Base-by-base conservation (phyloP, 2,797 vertebrate species). In the Sylvia borin region DNA sequence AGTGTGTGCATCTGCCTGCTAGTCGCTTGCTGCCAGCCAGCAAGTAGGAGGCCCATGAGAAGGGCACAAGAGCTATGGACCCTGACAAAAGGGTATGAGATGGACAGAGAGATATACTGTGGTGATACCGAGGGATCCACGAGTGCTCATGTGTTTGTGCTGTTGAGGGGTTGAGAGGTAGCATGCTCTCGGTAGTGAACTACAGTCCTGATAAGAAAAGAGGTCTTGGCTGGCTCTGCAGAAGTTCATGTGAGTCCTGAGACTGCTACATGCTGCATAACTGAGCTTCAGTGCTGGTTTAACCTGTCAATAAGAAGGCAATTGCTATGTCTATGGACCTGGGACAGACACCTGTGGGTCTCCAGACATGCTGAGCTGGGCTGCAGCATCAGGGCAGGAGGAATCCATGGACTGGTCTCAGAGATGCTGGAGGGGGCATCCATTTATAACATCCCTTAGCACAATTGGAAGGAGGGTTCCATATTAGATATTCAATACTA, bases 251-350 rank as follows among this genome's bases (percentile, higher is more conserved):
- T 36, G 21, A 40, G 16, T 78, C 15, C 24, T 54, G 20, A 14
- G 32, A 31, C 16, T 40, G 31, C 53, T 81, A 15, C 1, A 3
- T 27, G 26, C 22, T 50, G 13, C 18, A 8, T 16, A 66, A 13
- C 32, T 64, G 40, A 51, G 24, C 74, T 67, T 85, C 9, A 3
- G 18, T 40, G 1, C 26, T 45, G 16, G 4, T 68, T 61, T 51
- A 76, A 72, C 15, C 11, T 60, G n/a, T 32, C 4, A 4, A 3
- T 43, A 27, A 43, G 16, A 82, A 72, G 53, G 42, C 26, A 88
- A 3, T 25, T 64, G 32, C n/a, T 32, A 2, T 2, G 4, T 68
- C 15, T 67, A 0, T 40, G 16, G 13, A 18, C 7, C 7, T 58
- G 27, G 13, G 10, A 13, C n/a, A 16, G 31, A 48, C 9, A 57